Conservation (phyloP, 2,888 invertebrate genomes). For the Euplexia lucipara region DNA sequence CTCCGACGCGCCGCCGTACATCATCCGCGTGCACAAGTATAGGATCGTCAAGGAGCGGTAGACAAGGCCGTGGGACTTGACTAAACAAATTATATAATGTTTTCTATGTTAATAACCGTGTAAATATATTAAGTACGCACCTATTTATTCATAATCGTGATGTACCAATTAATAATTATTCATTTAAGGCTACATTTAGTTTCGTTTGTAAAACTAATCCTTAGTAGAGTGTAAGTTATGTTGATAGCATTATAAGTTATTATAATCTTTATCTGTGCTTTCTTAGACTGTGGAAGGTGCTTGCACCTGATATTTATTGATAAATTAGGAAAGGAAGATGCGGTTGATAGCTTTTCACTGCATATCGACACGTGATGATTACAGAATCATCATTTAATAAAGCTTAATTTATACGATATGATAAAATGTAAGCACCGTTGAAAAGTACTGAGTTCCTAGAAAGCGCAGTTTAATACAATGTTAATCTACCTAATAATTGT, state of each 20-base stretch:
- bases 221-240: slow-evolving; percentile 52
- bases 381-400: slow-evolving; percentile 5
- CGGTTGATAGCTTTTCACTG: not conserved
- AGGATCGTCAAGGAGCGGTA: slow-evolving; percentile 68
- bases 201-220: slow-evolving; percentile 56
- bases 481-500: not conserved
- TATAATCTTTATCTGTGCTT: slow-evolving; percentile 23
- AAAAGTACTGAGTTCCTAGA: slow-evolving; percentile 20
- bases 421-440: not conserved
- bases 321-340: not conserved
- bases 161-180: slow-evolving; percentile 17
- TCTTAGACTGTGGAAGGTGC: slow-evolving; percentile 9
- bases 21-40: slow-evolving; percentile 83
- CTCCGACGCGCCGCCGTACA: slow-evolving; percentile 73
- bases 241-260: slow-evolving; percentile 12
- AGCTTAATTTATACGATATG: slow-evolving; percentile 3
- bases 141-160: slow-evolving; percentile 26
- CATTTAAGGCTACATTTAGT: slow-evolving; percentile 56
- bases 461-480: slow-evolving; percentile 25
- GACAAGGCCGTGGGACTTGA: slow-evolving; percentile 7
- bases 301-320: not conserved
- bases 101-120: slow-evolving; percentile 31
- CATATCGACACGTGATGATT: slow-evolving; percentile 5
- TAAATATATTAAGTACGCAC: slow-evolving; percentile 39
- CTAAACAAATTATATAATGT: not conserved